Base-by-base conservation (phyloP, 2,113 vertebrate species). In the Boulengeromyrus knoepffleri region DNA sequence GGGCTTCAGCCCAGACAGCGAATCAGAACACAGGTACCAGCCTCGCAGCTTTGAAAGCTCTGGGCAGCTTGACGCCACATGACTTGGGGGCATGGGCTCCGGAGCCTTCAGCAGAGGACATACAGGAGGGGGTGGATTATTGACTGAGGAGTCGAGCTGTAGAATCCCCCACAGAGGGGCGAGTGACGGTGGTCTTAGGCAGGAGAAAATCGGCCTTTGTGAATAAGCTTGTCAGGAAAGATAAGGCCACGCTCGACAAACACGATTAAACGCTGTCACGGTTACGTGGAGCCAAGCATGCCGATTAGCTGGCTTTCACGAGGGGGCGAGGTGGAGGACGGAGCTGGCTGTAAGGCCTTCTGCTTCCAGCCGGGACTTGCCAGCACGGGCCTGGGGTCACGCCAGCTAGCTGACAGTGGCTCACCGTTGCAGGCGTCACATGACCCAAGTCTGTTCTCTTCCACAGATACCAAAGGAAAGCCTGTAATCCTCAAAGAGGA, bases 141-240 rank as follows among this genome's bases (percentile, higher is more conserved):
- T 80, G 85, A 90, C 56, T 45, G 47, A 53, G 46, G 31, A 87
- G 62, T 80, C 47, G 2, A 70, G 62, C 21, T 46, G 58, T 62
- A n/a, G 27, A 90, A 90, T 77, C 52, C 49, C 52, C 66, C 52
- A 49, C 36, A 90, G 86, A 47, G 50, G 39, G 83, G n/a, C 12
- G 62, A 80, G 56, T 56, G 56, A 70, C 10, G 49, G 39, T 36
- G 36, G 49, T 83, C 49, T 56, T 19, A 80, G 49, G 49, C 70
- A 84, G 70, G 50, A 27, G 74, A 24, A 70, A 90, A 88, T 39
- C 70, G 15, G 87, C 70, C 62, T 90, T 90, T 80, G 86, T 90
- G 70, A 70, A 88, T 90, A 90, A 90, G 80, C 90, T 90, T 88
- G 90, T 90, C 90, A 58, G 21, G 39, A 12, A 49, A 88, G 90